phyloP scores from a whole-genome alignment of 1,140 invertebrate genomes.

The Nylanderia fulva region DNA sequence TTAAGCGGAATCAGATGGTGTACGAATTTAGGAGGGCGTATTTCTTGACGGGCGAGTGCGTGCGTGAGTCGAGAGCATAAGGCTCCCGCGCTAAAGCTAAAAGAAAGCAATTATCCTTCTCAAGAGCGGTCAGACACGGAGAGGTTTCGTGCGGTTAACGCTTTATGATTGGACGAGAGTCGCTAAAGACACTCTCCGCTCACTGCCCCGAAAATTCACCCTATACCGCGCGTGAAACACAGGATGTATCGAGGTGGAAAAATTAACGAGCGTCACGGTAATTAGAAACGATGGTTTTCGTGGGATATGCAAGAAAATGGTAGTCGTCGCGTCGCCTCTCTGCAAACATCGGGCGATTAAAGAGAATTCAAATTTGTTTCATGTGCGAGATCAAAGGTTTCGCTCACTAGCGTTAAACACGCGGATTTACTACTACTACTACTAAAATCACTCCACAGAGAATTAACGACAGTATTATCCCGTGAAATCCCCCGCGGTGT shows the following conservation, averaged over 20 bases:
- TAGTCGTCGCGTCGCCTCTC: no score
- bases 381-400: slow-evolving; percentile 39
- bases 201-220: slow-evolving; percentile 13
- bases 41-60: slow-evolving; percentile 65
- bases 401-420: not conserved
- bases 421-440: slow-evolving; percentile 37
- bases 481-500: not conserved
- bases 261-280: slow-evolving; percentile 61
- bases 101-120: slow-evolving; percentile 74
- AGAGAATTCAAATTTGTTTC: slow-evolving; percentile 48
- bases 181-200: no score
- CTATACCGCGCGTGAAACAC: not conserved
- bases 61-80: slow-evolving; percentile 81
- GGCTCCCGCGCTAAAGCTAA: slow-evolving; percentile 46
- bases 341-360: not conserved
- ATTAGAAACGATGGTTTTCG: slow-evolving; percentile 48
- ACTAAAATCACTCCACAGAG: slow-evolving; percentile 41
- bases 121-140: slow-evolving; percentile 51
- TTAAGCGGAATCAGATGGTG: slow-evolving; percentile 82
- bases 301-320: not conserved
- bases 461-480: not conserved
- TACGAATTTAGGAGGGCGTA: slow-evolving; percentile 80
- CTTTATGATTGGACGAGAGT: slow-evolving; percentile 68
- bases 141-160: slow-evolving; percentile 58
- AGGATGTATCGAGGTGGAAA: slow-evolving; percentile 52